Percentiles rank a stretch among this genome's conserved stretches.
phyloP scores from a whole-genome alignment of 2,113 vertebrate genomes.

The Brachyistius frenatus region DNA sequence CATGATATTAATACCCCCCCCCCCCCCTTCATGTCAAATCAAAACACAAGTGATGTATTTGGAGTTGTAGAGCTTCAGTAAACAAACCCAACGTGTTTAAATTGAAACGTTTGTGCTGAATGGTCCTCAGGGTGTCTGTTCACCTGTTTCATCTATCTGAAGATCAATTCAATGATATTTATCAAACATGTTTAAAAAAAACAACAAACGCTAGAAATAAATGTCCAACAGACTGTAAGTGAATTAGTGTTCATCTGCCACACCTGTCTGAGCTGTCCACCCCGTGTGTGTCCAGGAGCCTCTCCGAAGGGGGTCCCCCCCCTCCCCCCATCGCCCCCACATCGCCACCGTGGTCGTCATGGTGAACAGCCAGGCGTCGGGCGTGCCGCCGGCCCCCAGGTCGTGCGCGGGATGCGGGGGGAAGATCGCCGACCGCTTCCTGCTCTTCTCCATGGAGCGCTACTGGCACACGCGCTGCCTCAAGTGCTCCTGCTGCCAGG shows the following conservation, averaged over 20 bases:
- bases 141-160: too few species aligned
- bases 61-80: not conserved
- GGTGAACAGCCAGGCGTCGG: slow-evolving; percentile 85
- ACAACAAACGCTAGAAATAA: too few species aligned
- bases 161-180: too few species aligned
- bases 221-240: too few species aligned
- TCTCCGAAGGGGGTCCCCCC: not conserved
- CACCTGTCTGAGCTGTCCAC: too few species aligned
- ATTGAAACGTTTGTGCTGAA: too few species aligned
- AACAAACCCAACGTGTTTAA: not conserved
- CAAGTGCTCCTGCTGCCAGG: slow-evolving; percentile 89
- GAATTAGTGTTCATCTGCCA: too few species aligned
- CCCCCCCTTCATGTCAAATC: not conserved
- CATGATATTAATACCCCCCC: not conserved
- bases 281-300: slow-evolving; percentile 42
- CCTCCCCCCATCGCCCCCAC: too few species aligned
- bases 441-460: slow-evolving; percentile 88
- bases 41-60: too few species aligned
- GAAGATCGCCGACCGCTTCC: slow-evolving; percentile 86
- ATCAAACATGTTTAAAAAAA: too few species aligned
- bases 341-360: slow-evolving; percentile 57
- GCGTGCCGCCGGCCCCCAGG: slow-evolving; percentile 72
- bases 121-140: too few species aligned
- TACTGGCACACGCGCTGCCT: slow-evolving; percentile 89
- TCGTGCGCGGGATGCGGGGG: slow-evolving; percentile 87